A percentile compares a stretch with the other conserved stretches of the same genome.
Evolutionary conservation across 2,113 vertebrate genomes (phyloP).

Genomic region (Phocoena sinus): DNA sequence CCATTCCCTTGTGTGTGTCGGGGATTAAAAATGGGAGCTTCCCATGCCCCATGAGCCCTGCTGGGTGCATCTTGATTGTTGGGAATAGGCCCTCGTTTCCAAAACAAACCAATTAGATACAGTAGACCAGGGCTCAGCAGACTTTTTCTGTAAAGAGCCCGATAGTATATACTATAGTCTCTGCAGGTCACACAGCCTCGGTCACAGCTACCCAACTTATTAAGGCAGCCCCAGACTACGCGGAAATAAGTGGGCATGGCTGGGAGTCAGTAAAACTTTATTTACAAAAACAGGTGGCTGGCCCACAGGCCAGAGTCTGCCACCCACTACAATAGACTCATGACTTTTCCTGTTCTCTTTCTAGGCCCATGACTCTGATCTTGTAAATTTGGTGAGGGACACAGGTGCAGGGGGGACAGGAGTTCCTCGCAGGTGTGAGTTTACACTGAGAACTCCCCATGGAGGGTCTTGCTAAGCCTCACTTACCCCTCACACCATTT

Average conservation of each 20-base stretch:
- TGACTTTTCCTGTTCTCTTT: background rate
- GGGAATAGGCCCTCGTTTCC: background rate
- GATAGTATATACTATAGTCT: background rate
- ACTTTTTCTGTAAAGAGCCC: background rate
- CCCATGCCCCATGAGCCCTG: background rate
- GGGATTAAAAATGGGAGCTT: background rate
- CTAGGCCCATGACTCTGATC: background rate
- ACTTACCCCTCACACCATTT: background rate
- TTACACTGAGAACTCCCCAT: background rate
- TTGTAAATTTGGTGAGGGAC: background rate
- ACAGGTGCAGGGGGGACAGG: background rate
- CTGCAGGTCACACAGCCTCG: background rate
- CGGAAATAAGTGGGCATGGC: background rate
- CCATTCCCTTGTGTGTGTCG: background rate
- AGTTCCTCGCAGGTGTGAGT: background rate
- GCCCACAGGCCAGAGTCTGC: background rate
- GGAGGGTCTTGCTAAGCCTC: background rate
- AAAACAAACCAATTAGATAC: background rate
- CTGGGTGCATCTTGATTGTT: background rate
- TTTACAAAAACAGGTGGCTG: background rate
- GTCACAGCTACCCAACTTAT: background rate
- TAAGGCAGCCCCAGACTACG: background rate
- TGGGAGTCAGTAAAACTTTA: slow-evolving; percentile 22
- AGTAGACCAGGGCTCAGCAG: background rate
- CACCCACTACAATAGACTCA: background rate